These are phyloP conservation scores for Bufo gargarizans DNA, from an alignment of 2,113 vertebrate species.

Conservation along the genomic window DNA sequence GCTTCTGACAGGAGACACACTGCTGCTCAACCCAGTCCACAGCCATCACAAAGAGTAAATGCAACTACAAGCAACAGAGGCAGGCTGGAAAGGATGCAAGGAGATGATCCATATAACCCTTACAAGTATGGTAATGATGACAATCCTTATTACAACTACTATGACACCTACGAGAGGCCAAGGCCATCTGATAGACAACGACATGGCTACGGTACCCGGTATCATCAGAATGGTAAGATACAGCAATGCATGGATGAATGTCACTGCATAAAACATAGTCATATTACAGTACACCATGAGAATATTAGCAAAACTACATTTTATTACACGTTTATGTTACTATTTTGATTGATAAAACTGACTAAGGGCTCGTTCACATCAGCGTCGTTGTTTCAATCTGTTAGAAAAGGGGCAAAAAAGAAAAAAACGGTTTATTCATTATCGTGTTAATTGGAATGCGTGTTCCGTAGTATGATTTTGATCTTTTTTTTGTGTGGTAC, in stretches of 20 bases:
- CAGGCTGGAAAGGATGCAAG: slow-evolving; percentile 82
- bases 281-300: no score
- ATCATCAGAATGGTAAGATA: slow-evolving; percentile 88
- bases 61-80: slow-evolving; percentile 53
- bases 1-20: slow-evolving; percentile 46
- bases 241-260: not conserved
- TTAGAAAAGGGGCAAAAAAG: no score
- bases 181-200: slow-evolving; percentile 71
- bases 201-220: slow-evolving; percentile 84
- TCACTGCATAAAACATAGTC: not conserved
- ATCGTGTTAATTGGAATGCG: no score
- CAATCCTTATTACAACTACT: slow-evolving; percentile 94
- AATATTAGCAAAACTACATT: not conserved
- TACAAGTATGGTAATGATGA: slow-evolving; percentile 85
- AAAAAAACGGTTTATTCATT: no score
- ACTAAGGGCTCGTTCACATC: no score
- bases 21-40: not conserved
- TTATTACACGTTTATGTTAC: not conserved
- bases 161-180: slow-evolving; percentile 87
- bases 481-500: no score
- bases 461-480: no score
- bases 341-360: no score
- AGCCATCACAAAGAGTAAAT: slow-evolving; percentile 12
- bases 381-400: no score
- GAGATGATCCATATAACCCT: slow-evolving; percentile 88